Base-by-base conservation (phyloP, 2,113 vertebrate genomes). In the Patagioenas fasciata region DNA sequence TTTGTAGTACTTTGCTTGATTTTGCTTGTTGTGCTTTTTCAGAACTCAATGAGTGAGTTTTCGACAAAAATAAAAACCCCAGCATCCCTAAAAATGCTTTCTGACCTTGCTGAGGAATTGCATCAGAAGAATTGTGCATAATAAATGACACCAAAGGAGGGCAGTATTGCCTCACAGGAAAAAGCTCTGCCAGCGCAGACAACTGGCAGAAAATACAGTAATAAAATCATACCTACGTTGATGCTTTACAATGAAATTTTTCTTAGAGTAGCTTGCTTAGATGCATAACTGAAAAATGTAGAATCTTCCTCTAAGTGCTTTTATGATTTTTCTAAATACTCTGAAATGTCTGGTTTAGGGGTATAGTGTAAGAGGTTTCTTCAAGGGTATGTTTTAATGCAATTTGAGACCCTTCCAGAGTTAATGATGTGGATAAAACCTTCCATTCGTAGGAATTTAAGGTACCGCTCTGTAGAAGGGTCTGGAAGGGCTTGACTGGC, bases 91-190 rank as follows among this genome's bases (percentile, higher is more conserved):
- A 69, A 54, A 34, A 25, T 3, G 8, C 26, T 53, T 70, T 89
- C 23, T 74, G 15, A n/a, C 32, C 8, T 57, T 57, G 65, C n/a
- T 60, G 38, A 48, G 40, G 8, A 44, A 29, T 51, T 50, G 5
- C 5, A 8, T 54, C 4, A 19, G 7, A 62, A 69, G 2, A 6
- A 1, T 5, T 62, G 53, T 57, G 21, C 47, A 6, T 72, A 67
- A 61, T 42, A 15, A 32, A 8, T 29, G 23, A 3, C 6, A 58
- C 91, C 97, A 77, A 65, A 66, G 91, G 97, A 96, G 95, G 96
- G 97, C 95, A 95, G 88, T 77, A 24, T 94, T 90, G 89, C 64
- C 25, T 54, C n/a, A 34, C 5, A 1, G 36, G 25, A 95, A 34
- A 17, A 7, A 64, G 42, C 18, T 47, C 44, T 47, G 44, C 44